Base-by-base conservation (phyloP, 2,888 invertebrate species). In the Agriotes lineatus region DNA sequence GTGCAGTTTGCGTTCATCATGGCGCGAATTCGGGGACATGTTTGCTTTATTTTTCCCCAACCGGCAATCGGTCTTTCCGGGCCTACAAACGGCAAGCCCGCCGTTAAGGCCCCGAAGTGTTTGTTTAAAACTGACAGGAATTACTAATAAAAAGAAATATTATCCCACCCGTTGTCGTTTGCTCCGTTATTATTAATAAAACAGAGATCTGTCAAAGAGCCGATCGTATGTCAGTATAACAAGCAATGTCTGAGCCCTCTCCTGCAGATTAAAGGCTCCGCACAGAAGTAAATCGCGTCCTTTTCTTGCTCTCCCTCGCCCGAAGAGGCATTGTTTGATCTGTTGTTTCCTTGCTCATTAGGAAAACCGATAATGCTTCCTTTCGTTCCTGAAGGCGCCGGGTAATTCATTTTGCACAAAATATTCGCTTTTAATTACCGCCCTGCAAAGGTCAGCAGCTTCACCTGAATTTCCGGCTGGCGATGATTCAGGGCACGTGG, bases 161-260 rank as follows among this genome's bases (percentile, higher is more conserved):
- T 50, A 50, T 9, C 12, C 25, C 25, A 30, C 6, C 30, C 37
- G 35, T n/a, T 25, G 18, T 18, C n/a, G 56, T 50, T 45, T 50
- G 50, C 25, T 61, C 50, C 50, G 50, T 48, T 61, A 61, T 52
- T 61, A 61, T 61, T 50, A 62, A 54, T 54, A 62, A 37, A 52
- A 52, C 22, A 42, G 12, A 16, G 18, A 14, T 14, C 52, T 39
- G 30, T 54, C 62, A 44, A 62, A 62, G 42, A 50, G 35, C 52
- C 56, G 54, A 62, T 62, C 22, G 62, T 62, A 54, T 54, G 62
- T 62, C 62, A 52, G 62, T n/a, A 42, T 52, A 61, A 61, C 61
- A 52, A 62, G 54, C 37, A 37, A 48, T 60, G 48, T 48, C 45
- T 42, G 44, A 44, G 44, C 60, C 52, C 25, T 62, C 22, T 9